Conservation (phyloP, 2,113 vertebrate species). For the Pipra filicauda region DNA sequence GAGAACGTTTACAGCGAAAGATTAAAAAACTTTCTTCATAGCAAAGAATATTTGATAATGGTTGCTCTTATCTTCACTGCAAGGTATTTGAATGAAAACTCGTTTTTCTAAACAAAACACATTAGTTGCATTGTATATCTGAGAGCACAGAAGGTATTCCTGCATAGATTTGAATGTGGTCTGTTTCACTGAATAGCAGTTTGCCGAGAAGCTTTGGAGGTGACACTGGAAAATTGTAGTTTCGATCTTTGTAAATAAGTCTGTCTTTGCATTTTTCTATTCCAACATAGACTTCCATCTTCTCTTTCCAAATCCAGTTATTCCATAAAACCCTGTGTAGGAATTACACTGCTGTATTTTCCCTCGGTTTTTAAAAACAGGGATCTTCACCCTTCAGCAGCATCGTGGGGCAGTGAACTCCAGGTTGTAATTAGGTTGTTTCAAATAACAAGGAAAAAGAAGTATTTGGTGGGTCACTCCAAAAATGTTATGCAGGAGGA, state of each 20-base stretch:
- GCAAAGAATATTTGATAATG: slow-evolving; percentile 87
- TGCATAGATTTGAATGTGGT: slow-evolving; percentile 7
- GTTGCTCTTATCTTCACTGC: slow-evolving; percentile 87
- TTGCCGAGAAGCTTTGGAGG: slow-evolving; percentile 23
- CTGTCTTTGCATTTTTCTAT: neutral
- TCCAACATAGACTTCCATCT: slow-evolving; percentile 1
- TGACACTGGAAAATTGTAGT: slow-evolving; percentile 37
- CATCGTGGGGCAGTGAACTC: neutral
- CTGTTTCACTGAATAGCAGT: neutral
- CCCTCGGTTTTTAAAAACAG: slow-evolving; percentile 13
- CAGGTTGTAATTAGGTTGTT: neutral
- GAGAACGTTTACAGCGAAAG: slow-evolving; percentile 35
- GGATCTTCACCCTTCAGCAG: neutral
- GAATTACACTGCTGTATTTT: neutral
- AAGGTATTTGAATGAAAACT: slow-evolving; percentile 52
- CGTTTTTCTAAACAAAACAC: slow-evolving; percentile 26
- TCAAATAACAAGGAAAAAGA: neutral
- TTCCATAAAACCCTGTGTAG: neutral
- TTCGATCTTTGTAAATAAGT: slow-evolving; percentile 36
- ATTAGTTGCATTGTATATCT: neutral
- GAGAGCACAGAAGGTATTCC: slow-evolving; percentile 42
- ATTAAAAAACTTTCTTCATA: slow-evolving; percentile 65
- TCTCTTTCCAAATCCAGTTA: neutral
- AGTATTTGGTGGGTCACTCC: neutral
- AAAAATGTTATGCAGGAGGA: neutral